phyloP scores from a whole-genome alignment of 2,797 vertebrate species.

The Loris lydekkerianus region DNA sequence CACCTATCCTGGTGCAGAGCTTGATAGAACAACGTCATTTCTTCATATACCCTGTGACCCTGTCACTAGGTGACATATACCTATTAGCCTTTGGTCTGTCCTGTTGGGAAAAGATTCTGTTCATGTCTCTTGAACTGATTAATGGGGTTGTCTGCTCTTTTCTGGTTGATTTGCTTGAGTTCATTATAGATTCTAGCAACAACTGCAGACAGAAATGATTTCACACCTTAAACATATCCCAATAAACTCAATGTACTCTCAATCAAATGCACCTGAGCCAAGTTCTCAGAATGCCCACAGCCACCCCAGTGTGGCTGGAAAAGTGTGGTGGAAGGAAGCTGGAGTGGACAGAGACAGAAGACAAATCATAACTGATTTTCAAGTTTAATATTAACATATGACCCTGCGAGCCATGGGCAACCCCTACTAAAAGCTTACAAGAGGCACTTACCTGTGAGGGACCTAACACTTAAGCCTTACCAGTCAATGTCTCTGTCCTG shows the following conservation, averaged over 20 bases:
- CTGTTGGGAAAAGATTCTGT: too few relatives aligned
- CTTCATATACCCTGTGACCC: not conserved
- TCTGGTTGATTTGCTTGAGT: too few relatives aligned
- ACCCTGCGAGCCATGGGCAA: fast-evolving
- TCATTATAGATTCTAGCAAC: not conserved
- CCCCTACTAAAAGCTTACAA: not conserved
- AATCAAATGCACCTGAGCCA: not conserved
- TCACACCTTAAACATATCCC: not conserved
- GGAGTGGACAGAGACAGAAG: not conserved
- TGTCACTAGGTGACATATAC: not conserved
- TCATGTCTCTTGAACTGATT: too few relatives aligned
- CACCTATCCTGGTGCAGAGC: not conserved
- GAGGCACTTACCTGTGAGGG: not conserved
- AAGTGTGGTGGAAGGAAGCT: not conserved
- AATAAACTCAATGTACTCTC: not conserved
- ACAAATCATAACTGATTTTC: not conserved
- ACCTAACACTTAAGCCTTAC: not conserved
- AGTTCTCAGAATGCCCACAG: not conserved
- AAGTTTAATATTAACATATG: not conserved
- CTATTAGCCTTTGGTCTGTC: too few relatives aligned
- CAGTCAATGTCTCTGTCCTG: not conserved
- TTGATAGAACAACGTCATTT: not conserved
- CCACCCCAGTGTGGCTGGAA: not conserved
- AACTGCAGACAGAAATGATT: not conserved
- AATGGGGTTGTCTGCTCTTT: too few relatives aligned